Evolutionary conservation across 1,140 invertebrate genomes (phyloP).

Genomic region (Cyphomyrmex costatus): DNA sequence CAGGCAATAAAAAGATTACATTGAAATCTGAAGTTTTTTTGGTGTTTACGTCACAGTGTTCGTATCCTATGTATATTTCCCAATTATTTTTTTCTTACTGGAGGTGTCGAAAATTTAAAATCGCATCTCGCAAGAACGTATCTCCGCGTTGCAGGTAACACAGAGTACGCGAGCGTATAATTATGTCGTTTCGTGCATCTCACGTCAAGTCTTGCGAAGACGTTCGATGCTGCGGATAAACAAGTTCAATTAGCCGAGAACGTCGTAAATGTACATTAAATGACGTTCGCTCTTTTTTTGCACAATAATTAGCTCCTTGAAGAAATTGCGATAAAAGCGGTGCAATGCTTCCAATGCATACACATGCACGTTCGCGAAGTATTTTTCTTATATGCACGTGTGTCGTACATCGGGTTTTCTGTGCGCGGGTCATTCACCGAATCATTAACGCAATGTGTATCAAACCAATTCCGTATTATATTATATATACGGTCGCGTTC

Average conservation of each 20-base stretch:
- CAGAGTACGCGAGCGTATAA: slow-evolving; percentile 44
- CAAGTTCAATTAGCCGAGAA: slow-evolving; percentile 57
- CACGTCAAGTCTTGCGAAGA: slow-evolving; percentile 36
- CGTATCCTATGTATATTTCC: not conserved
- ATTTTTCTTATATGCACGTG: slow-evolving; percentile 5
- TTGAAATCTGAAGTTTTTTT: not conserved
- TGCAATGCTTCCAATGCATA: not conserved
- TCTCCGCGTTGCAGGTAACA: slow-evolving; percentile 33
- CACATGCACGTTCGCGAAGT: not conserved
- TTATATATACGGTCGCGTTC: no score
- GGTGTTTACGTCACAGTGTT: not conserved
- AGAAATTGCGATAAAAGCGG: slow-evolving; percentile 28
- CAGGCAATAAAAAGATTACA: not conserved
- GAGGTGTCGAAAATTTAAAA: slow-evolving; percentile 42
- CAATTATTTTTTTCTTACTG: slow-evolving; percentile 17
- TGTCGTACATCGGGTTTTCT: not conserved
- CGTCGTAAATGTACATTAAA: slow-evolving; percentile 57
- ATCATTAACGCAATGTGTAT: slow-evolving; percentile 23
- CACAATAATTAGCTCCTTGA: slow-evolving; percentile 62
- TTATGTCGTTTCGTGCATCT: slow-evolving; percentile 49
- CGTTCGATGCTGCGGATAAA: slow-evolving; percentile 52
- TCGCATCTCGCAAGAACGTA: slow-evolving; percentile 24
- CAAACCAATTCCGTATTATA: not conserved
- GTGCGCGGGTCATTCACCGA: not conserved
- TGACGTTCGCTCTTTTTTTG: slow-evolving; percentile 57